Conservation (phyloP, 2,888 invertebrate genomes). For the Aporophyla lueneburgensis region DNA sequence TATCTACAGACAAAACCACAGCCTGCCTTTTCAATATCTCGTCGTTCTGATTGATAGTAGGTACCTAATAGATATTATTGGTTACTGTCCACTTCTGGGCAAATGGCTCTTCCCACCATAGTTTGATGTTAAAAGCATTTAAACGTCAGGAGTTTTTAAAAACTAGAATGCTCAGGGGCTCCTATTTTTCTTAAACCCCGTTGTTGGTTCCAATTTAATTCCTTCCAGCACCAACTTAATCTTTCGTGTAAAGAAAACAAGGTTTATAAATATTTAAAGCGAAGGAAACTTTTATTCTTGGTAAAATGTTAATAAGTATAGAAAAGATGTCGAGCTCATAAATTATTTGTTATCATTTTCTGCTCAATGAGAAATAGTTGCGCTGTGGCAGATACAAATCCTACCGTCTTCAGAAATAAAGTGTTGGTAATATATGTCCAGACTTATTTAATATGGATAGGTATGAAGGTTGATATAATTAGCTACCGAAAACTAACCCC, state of each 20-base stretch:
- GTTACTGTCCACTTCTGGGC: neutral
- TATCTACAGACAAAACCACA: too few relatives aligned
- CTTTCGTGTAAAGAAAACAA: neutral
- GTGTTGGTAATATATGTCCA: neutral
- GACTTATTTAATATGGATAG: neutral
- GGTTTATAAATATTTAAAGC: neutral
- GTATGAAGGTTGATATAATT: neutral
- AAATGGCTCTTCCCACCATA: neutral
- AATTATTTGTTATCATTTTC: constrained; percentile 73
- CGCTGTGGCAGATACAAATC: constrained; percentile 31
- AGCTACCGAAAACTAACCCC: neutral
- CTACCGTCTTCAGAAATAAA: neutral
- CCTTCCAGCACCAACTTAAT: neutral
- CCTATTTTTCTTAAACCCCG: neutral
- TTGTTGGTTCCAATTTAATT: neutral
- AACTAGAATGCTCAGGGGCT: neutral
- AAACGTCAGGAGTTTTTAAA: neutral
- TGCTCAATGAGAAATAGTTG: constrained; percentile 65
- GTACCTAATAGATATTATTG: neutral
- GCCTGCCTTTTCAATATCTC: neutral
- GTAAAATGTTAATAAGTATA: constrained; percentile 6
- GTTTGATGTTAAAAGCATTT: neutral
- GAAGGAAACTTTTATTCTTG: neutral
- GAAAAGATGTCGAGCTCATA: constrained; percentile 68
- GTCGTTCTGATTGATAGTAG: neutral